Evolutionary conservation across 1,140 invertebrate species (phyloP).

Genomic region (Tetraneura akinire): DNA sequence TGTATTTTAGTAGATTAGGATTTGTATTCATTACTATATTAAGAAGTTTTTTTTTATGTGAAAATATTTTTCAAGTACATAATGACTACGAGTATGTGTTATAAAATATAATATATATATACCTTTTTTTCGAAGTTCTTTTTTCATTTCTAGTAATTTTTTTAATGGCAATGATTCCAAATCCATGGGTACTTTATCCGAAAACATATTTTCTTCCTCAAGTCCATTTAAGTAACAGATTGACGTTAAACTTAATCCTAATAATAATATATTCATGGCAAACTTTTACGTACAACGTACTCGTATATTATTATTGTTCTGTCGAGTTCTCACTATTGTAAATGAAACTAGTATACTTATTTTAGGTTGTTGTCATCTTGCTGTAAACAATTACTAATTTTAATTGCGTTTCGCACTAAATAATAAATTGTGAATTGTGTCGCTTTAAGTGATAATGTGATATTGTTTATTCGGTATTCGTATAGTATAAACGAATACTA

Average conservation of each 20-base stretch:
- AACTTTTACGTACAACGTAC: background rate
- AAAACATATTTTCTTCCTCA: background rate
- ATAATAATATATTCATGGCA: conserved; percentile 12
- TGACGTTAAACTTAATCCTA: background rate
- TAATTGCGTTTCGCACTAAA: conserved; percentile 28
- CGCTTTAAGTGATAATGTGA: background rate
- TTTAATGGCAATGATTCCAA: conserved; percentile 25
- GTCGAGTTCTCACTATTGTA: background rate
- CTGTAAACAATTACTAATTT: conserved; percentile 3
- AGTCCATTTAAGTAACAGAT: background rate
- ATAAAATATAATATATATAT: background rate
- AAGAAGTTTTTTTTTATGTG: no score
- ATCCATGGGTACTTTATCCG: background rate
- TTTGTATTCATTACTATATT: no score
- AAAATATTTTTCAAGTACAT: no score
- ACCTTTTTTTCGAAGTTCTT: conserved; percentile 21
- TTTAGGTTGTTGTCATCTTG: background rate
- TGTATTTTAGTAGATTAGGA: no score
- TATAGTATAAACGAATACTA: background rate
- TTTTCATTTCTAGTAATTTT: conserved; percentile 30
- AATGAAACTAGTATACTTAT: background rate
- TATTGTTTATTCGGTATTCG: background rate
- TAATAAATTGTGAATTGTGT: background rate
- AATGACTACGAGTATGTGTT: no score
- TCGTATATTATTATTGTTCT: background rate